Evolutionary conservation across 2,113 vertebrate species (phyloP).

Genomic region (Bubalus kerabau): DNA sequence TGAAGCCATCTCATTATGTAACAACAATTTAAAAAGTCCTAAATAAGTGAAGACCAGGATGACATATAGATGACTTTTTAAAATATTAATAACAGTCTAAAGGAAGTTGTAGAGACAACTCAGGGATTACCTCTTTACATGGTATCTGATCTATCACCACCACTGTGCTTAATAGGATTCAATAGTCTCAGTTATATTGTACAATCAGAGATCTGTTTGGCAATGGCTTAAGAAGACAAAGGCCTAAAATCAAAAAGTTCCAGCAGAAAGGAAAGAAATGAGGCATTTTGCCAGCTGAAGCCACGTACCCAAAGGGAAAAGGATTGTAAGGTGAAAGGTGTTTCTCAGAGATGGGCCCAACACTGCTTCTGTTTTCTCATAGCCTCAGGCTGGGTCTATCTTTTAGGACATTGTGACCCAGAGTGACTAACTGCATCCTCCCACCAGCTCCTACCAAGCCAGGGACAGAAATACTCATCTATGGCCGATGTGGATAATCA

Average conservation of each 20-base stretch:
- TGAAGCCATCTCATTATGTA: background rate
- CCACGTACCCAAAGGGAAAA: background rate
- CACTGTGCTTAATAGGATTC: background rate
- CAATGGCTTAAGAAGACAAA: slow-evolving; percentile 45
- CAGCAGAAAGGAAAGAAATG: slow-evolving; percentile 25
- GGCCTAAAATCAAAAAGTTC: background rate
- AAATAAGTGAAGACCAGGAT: background rate
- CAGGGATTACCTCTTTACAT: background rate
- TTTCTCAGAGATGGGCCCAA: background rate
- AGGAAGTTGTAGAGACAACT: background rate
- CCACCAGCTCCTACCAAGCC: background rate
- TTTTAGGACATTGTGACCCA: background rate
- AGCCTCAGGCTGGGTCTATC: background rate
- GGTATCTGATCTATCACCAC: background rate
- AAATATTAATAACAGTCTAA: slow-evolving; percentile 1
- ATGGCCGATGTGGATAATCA: background rate
- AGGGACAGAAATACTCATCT: background rate
- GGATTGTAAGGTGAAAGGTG: background rate
- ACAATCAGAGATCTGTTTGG: slow-evolving; percentile 22
- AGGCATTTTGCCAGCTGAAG: background rate
- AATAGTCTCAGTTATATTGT: background rate
- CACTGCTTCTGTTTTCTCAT: background rate
- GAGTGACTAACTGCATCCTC: background rate
- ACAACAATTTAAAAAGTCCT: background rate
- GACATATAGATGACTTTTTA: background rate